A percentile compares a stretch with the other conserved stretches of the same genome.
These are phyloP conservation scores for Halcyon senegalensis DNA, from an alignment of 2,113 vertebrate species.

Conservation along the genomic window DNA sequence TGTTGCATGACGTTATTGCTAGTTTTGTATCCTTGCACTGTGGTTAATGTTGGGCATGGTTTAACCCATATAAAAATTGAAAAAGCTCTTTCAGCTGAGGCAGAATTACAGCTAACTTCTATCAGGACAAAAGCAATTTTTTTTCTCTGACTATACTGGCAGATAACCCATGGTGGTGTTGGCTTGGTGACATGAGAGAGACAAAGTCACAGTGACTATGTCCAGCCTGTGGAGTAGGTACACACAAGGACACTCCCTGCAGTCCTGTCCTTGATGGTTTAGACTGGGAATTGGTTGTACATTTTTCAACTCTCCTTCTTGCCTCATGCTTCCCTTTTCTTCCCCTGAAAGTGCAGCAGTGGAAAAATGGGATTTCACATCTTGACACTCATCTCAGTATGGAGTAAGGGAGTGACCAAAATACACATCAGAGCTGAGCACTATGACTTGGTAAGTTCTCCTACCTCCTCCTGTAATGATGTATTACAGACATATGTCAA, in stretches of 20 bases:
- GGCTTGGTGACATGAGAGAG: not conserved
- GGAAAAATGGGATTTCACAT: not conserved
- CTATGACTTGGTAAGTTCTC: not conserved
- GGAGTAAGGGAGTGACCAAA: not conserved
- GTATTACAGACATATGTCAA: not conserved
- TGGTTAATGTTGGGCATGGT: not conserved
- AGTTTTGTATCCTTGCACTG: not conserved
- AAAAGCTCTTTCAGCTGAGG: not conserved
- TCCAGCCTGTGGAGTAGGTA: not conserved
- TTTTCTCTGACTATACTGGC: not conserved
- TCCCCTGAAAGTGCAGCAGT: fast-evolving
- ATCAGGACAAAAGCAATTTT: not conserved
- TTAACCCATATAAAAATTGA: not conserved
- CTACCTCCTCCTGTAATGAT: not conserved
- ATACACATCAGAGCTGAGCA: not conserved
- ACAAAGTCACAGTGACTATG: not conserved
- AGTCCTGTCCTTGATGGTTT: not conserved
- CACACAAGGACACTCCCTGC: not conserved
- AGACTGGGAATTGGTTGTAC: not conserved
- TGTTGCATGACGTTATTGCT: not conserved
- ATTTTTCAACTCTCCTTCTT: not conserved
- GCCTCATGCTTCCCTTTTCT: not conserved
- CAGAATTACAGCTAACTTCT: not conserved
- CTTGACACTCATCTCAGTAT: not conserved
- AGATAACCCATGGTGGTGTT: not conserved